Percentiles rank a stretch among this genome's conserved stretches.
Conservation (phyloP, 2,797 vertebrate species). For the Rallus crepitans region DNA sequence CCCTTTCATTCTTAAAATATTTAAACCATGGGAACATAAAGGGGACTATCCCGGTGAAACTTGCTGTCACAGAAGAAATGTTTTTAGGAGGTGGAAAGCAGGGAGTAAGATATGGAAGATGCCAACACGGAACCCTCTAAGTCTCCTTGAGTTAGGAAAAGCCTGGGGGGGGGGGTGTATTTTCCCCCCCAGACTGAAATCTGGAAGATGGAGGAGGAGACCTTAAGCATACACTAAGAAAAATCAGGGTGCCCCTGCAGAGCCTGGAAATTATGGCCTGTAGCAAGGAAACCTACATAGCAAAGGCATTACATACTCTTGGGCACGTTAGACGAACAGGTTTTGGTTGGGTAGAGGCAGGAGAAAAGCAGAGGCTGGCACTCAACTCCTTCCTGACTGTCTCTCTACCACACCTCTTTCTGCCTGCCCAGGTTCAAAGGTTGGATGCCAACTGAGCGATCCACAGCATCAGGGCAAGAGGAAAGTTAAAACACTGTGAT, state of each 20-base stretch:
- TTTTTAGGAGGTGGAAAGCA: not conserved
- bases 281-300: not conserved
- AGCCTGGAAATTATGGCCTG: not conserved
- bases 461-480: not conserved
- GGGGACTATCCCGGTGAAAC: not conserved
- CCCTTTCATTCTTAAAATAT: not conserved
- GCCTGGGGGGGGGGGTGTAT: not conserved
- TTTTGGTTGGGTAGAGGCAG: not conserved
- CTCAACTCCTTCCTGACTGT: fast-evolving
- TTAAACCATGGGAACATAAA: not conserved
- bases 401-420: not conserved
- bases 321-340: not conserved
- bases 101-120: not conserved
- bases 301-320: not conserved
- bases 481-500: not conserved
- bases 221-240: fast-evolving
- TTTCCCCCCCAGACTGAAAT: not conserved
- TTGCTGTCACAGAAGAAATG: not conserved
- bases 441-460: not conserved
- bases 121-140: not conserved
- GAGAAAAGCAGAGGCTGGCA: not conserved
- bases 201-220: not conserved
- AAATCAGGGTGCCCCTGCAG: not conserved
- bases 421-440: fast-evolving
- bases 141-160: not conserved